A percentile compares a stretch with the other conserved stretches of the same genome.
These are phyloP conservation scores for Microcebus tavaratra DNA, from an alignment of 2,113 vertebrate species.

Conservation along the genomic window DNA sequence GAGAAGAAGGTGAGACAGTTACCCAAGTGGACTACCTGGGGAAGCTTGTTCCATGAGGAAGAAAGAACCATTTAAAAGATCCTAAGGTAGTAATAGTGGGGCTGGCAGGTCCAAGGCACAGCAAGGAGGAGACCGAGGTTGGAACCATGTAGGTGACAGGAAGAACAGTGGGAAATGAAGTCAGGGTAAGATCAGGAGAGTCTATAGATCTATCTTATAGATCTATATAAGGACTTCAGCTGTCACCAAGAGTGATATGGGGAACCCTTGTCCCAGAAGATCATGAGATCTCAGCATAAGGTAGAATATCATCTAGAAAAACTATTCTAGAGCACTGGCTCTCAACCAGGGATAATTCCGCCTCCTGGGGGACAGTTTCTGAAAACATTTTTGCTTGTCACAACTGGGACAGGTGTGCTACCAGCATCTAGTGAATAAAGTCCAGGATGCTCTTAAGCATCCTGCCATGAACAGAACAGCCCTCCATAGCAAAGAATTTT, in stretches of 20 bases:
- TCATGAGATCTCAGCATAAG: neutral
- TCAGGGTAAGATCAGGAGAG: neutral
- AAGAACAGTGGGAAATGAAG: neutral
- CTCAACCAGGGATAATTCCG: neutral
- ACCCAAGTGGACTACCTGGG: too few relatives aligned
- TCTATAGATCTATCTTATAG: rapidly evolving
- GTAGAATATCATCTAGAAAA: neutral
- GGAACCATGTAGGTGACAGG: rapidly evolving
- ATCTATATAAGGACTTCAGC: neutral
- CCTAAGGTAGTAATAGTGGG: too few relatives aligned
- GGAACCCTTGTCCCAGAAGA: neutral
- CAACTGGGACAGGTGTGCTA: neutral
- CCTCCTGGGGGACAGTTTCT: neutral
- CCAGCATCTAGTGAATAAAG: neutral
- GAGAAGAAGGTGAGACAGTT: neutral
- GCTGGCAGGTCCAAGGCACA: neutral
- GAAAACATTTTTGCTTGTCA: neutral
- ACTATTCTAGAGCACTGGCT: neutral
- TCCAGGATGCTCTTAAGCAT: neutral
- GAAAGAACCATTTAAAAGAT: neutral
- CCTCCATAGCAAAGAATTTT: neutral
- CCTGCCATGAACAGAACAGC: neutral
- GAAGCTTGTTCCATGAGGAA: neutral
- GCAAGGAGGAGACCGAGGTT: neutral
- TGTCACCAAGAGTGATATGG: neutral